phyloP scores from a whole-genome alignment of 1,140 invertebrate genomes.

The Bombus picipes region DNA sequence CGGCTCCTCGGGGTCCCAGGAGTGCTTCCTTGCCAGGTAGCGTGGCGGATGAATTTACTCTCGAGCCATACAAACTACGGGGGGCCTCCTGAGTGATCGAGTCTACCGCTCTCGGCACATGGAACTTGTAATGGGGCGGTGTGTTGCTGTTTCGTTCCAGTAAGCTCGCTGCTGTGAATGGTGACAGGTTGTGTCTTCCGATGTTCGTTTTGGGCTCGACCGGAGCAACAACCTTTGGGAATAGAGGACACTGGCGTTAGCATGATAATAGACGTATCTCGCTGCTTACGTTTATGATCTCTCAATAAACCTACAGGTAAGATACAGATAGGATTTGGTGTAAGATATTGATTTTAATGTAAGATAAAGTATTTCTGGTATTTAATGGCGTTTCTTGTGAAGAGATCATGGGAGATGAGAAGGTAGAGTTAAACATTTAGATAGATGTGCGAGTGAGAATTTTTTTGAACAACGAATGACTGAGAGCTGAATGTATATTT shows the following conservation, averaged over 20 bases:
- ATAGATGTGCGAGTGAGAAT: neutral
- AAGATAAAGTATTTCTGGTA: neutral
- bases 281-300: neutral
- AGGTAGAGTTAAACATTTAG: neutral
- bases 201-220: constrained; percentile 83
- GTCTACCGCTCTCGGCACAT: constrained; percentile 87
- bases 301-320: neutral
- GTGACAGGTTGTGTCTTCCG: constrained; percentile 83
- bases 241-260: constrained; percentile 38
- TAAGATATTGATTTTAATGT: neutral
- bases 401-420: neutral
- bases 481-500: too few relatives aligned
- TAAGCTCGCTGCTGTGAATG: constrained; percentile 83
- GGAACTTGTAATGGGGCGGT: constrained; percentile 85
- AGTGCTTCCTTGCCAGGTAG: constrained; percentile 76
- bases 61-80: constrained; percentile 73
- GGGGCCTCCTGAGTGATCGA: constrained; percentile 82
- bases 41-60: constrained; percentile 77
- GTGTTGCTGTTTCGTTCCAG: constrained; percentile 82
- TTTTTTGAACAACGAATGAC: neutral
- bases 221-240: constrained; percentile 79
- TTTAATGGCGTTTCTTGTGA: neutral
- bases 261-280: neutral
- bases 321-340: neutral
- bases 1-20: constrained; percentile 69